Percentiles rank a stretch among this genome's conserved stretches.
phyloP scores from a whole-genome alignment of 2,888 invertebrate genomes.

The Sesia apiformis region DNA sequence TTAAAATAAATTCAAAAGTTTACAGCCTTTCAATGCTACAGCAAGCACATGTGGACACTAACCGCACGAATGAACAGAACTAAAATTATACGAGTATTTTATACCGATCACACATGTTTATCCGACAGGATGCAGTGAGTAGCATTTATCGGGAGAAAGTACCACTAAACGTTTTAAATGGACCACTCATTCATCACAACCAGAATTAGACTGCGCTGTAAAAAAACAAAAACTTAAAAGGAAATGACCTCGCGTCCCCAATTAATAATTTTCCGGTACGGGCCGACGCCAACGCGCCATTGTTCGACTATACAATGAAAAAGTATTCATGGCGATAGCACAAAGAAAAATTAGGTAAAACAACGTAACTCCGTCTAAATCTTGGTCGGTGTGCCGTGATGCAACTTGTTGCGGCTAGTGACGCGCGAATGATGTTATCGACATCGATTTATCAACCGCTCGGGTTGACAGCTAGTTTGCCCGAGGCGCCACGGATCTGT shows the following conservation, averaged over 20 bases:
- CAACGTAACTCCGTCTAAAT: slow-evolving; percentile 45
- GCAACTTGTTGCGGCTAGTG: slow-evolving; percentile 33
- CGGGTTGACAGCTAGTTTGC: not conserved
- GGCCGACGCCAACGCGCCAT: slow-evolving; percentile 31
- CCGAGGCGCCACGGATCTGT: not conserved
- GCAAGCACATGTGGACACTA: too few species aligned
- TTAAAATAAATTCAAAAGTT: too few species aligned
- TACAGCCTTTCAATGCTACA: too few species aligned
- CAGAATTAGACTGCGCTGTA: slow-evolving; percentile 4
- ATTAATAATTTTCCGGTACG: slow-evolving; percentile 42
- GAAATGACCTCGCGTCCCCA: slow-evolving; percentile 28
- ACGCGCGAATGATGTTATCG: slow-evolving; percentile 8
- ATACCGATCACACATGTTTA: not conserved
- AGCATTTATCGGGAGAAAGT: slow-evolving; percentile 15
- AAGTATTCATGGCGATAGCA: slow-evolving; percentile 30
- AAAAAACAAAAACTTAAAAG: slow-evolving; percentile 11
- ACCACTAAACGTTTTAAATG: slow-evolving; percentile 10
- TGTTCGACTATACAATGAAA: slow-evolving; percentile 48
- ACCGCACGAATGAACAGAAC: not conserved
- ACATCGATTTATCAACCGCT: slow-evolving; percentile 5
- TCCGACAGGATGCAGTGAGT: slow-evolving; percentile 11
- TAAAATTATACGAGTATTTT: not conserved
- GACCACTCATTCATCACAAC: slow-evolving; percentile 11
- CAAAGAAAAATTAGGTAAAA: slow-evolving; percentile 58
- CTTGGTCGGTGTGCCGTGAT: slow-evolving; percentile 35